A percentile compares a stretch with the other conserved stretches of the same genome.
phyloP scores from a whole-genome alignment of 1,140 invertebrate species.

The Pseudomyrmex flavicornis region DNA sequence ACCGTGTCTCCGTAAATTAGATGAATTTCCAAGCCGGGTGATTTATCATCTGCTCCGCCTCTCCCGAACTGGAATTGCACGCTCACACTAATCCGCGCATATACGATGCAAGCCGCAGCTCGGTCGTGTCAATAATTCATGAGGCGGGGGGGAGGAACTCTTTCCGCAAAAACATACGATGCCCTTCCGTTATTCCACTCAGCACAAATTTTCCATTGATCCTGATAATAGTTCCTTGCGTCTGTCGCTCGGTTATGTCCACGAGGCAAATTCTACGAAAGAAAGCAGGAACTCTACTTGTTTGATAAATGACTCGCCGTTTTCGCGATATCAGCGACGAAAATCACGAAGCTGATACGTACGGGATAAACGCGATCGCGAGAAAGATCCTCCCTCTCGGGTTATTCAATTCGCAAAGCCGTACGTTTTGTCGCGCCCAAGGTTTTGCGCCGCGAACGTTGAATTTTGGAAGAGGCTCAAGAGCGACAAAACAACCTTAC shows the following conservation, averaged over 20 bases:
- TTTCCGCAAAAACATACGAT: slow-evolving; percentile 14
- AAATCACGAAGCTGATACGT: slow-evolving; percentile 46
- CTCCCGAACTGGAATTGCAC: not conserved
- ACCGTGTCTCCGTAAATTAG: slow-evolving; percentile 26
- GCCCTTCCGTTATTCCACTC: not conserved
- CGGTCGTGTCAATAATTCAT: slow-evolving; percentile 46
- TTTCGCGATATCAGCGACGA: slow-evolving; percentile 21
- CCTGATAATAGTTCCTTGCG: slow-evolving; percentile 37
- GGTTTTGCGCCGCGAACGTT: slow-evolving; percentile 26
- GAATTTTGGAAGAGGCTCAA: slow-evolving; percentile 18
- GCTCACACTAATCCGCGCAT: slow-evolving; percentile 21
- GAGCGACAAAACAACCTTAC: slow-evolving; percentile 20
- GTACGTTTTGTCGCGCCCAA: slow-evolving; percentile 19
- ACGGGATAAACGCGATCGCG: slow-evolving; percentile 45
- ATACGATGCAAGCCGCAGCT: not conserved
- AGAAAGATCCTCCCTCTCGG: slow-evolving; percentile 17
- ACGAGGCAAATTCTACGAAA: slow-evolving; percentile 25
- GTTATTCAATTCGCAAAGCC: not conserved
- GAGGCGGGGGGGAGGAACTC: not conserved
- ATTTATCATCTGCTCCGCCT: slow-evolving; percentile 30
- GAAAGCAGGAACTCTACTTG: not conserved
- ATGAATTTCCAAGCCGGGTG: slow-evolving; percentile 28
- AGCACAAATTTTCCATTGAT: slow-evolving; percentile 49
- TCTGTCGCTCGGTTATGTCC: slow-evolving; percentile 42
- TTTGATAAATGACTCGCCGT: slow-evolving; percentile 41